Conservation (phyloP, 2,113 vertebrate species). For the Todiramphus saurophagus region DNA sequence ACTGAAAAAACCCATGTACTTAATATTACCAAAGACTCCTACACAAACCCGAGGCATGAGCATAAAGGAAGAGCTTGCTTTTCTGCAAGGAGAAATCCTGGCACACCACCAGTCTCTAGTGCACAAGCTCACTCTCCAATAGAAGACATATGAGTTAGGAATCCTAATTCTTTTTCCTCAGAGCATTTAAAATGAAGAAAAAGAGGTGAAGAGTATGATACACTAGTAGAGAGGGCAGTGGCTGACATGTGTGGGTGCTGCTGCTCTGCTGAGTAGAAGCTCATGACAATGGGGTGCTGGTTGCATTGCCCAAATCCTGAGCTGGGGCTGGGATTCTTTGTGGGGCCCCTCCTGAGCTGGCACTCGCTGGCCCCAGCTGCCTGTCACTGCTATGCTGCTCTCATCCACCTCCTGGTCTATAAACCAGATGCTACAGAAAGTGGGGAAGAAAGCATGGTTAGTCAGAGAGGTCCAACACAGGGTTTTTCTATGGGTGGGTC, state of each 20-base stretch:
- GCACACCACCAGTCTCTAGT: background rate
- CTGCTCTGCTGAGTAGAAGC: background rate
- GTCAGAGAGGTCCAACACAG: accelerated
- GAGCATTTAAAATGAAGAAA: background rate
- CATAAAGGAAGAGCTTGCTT: background rate
- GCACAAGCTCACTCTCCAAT: background rate
- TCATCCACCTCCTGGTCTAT: background rate
- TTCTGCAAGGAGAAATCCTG: background rate
- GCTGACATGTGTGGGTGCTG: background rate
- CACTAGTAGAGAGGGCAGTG: background rate
- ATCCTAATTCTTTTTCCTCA: background rate
- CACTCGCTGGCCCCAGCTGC: accelerated
- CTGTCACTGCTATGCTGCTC: background rate
- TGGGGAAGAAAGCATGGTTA: background rate
- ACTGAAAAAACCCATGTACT: background rate
- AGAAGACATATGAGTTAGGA: background rate
- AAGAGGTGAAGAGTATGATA: background rate
- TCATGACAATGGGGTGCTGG: accelerated
- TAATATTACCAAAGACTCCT: constrained; percentile 17
- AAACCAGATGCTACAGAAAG: background rate
- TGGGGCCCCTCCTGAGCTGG: background rate
- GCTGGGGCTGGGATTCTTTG: background rate
- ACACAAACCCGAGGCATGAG: background rate
- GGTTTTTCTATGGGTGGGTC: background rate
- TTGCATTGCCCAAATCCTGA: background rate